Percentiles rank a stretch among this genome's conserved stretches.
Evolutionary conservation across 2,113 vertebrate species (phyloP).

Genomic region (Silurus glanis): DNA sequence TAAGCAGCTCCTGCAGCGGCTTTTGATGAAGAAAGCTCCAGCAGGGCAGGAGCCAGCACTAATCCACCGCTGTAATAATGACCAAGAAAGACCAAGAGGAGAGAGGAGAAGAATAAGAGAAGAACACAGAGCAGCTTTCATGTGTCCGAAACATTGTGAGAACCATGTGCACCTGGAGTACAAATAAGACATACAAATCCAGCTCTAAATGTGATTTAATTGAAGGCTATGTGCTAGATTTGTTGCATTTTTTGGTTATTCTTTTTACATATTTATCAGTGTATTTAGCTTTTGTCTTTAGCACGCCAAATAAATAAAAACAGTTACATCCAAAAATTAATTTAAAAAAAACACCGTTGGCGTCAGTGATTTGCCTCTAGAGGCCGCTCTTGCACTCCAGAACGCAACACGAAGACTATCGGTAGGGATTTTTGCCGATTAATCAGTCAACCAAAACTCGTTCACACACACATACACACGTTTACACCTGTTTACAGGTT

Average conservation of each 20-base stretch:
- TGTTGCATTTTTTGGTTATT: background rate
- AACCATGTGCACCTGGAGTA: conserved; percentile 51
- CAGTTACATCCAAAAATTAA: no score
- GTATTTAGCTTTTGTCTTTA: background rate
- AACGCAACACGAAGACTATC: no score
- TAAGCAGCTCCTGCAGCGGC: conserved; percentile 77
- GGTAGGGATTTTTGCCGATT: no score
- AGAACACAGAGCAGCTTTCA: background rate
- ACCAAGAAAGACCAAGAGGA: conserved; percentile 56
- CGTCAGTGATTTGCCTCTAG: no score
- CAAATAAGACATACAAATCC: conserved; percentile 43
- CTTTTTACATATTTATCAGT: conserved; percentile 1
- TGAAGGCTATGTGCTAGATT: background rate
- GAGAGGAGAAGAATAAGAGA: conserved; percentile 35
- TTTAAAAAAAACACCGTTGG: no score
- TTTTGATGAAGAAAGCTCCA: conserved; percentile 69
- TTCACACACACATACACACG: background rate
- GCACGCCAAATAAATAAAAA: background rate
- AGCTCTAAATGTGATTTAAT: background rate
- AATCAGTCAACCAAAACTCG: background rate
- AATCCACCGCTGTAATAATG: conserved; percentile 75
- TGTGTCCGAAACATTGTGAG: conserved; percentile 64
- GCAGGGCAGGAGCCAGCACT: conserved; percentile 63
- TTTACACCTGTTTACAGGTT: background rate
- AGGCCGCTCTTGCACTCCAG: no score